These are phyloP conservation scores for Gymnobelideus leadbeateri DNA, from an alignment of 2,113 vertebrate genomes.

Conservation along the genomic window DNA sequence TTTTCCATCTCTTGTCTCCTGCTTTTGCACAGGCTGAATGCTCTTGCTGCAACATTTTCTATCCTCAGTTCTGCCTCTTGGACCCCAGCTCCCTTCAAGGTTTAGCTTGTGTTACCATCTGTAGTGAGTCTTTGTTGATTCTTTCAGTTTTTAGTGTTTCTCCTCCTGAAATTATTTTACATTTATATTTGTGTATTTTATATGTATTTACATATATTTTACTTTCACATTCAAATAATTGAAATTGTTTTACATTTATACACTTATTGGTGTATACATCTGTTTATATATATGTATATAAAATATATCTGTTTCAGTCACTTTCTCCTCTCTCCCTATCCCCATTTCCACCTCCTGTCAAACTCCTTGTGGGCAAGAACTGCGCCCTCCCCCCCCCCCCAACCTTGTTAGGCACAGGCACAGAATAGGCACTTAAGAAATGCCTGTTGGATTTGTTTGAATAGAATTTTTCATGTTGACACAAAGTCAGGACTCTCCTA, in stretches of 20 bases:
- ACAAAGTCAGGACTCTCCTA: not conserved
- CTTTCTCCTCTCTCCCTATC: not conserved
- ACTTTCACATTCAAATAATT: not conserved
- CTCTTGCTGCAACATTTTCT: not conserved
- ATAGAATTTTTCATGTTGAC: not conserved
- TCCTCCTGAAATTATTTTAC: not conserved
- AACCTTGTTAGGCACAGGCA: not conserved
- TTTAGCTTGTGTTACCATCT: not conserved
- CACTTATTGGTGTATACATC: not conserved
- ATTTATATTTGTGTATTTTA: not conserved
- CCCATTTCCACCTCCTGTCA: not conserved
- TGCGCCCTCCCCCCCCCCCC: too few relatives aligned
- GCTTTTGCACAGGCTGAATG: not conserved
- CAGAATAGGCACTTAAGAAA: not conserved
- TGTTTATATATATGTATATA: too few relatives aligned
- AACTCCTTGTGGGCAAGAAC: not conserved
- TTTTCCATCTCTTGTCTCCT: not conserved
- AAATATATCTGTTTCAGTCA: not conserved
- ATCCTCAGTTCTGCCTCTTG: not conserved
- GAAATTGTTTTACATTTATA: not conserved
- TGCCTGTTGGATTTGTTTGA: not conserved
- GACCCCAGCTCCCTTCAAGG: not conserved
- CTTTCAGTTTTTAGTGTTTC: not conserved
- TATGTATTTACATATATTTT: too few relatives aligned
- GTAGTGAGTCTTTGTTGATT: not conserved